Percentiles rank a stretch among this genome's conserved stretches.
phyloP scores from a whole-genome alignment of 2,797 vertebrate genomes.

The Toxotes lorentzi region DNA sequence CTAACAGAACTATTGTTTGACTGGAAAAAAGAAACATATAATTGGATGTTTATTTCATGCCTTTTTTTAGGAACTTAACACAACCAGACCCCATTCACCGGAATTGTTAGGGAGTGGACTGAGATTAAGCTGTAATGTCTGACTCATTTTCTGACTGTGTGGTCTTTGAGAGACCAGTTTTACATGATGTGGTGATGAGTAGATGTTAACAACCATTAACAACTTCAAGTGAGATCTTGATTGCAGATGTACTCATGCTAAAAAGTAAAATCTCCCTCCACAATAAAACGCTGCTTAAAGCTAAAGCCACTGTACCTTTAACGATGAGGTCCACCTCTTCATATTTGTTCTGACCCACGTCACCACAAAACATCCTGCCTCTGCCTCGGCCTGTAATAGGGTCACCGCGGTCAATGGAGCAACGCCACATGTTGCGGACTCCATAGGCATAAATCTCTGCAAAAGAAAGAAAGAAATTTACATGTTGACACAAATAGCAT shows the following conservation, averaged over 20 bases:
- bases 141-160: slow-evolving; percentile 23
- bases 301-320: slow-evolving; percentile 69
- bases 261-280: background rate
- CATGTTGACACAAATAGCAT: background rate
- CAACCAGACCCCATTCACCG: slow-evolving; percentile 6
- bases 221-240: background rate
- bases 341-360: slow-evolving; percentile 90
- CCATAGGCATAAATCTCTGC: slow-evolving; percentile 88
- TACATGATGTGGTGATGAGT: background rate
- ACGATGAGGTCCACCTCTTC: slow-evolving; percentile 89
- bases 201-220: slow-evolving; percentile 10
- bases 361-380: slow-evolving; percentile 88
- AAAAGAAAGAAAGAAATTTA: slow-evolving; percentile 1
- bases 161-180: slow-evolving; percentile 7
- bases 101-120: slow-evolving; percentile 19
- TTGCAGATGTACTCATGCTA: background rate
- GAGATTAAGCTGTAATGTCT: slow-evolving; percentile 21
- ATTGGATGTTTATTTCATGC: slow-evolving; percentile 33
- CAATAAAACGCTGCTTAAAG: background rate
- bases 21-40: slow-evolving; percentile 3
- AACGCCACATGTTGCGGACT: slow-evolving; percentile 91
- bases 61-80: slow-evolving; percentile 6
- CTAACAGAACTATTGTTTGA: background rate
- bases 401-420: slow-evolving; percentile 89
- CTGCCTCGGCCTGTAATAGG: slow-evolving; percentile 73